Evolutionary conservation across 2,888 invertebrate species (phyloP).

Genomic region (Eupithecia centaureata): DNA sequence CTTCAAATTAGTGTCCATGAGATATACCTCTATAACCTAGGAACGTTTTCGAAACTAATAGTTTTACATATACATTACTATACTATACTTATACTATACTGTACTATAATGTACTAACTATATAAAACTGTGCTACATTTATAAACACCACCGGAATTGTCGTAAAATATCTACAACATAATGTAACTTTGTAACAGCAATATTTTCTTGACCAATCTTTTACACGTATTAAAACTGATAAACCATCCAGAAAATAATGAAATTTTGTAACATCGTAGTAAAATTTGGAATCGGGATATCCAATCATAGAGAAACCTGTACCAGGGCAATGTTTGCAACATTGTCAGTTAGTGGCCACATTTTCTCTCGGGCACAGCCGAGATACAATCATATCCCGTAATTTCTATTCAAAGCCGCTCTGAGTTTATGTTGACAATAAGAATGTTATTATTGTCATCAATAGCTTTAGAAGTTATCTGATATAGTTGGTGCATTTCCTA

Average conservation of each 20-base stretch:
- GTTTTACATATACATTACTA: too few relatives aligned
- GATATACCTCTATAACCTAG: too few relatives aligned
- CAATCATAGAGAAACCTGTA: constrained; percentile 17
- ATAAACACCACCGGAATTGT: too few relatives aligned
- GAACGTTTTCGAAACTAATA: too few relatives aligned
- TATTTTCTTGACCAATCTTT: background rate
- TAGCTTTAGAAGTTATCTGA: constrained; percentile 7
- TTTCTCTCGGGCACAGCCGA: constrained; percentile 9
- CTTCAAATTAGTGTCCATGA: too few relatives aligned
- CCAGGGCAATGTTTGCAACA: constrained; percentile 23
- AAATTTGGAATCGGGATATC: constrained; percentile 20
- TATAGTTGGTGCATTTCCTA: constrained; percentile 2
- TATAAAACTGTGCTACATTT: too few relatives aligned
- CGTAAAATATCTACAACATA: background rate
- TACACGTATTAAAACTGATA: background rate
- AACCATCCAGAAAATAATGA: constrained; percentile 5
- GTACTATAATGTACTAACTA: too few relatives aligned
- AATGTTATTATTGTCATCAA: constrained; percentile 15
- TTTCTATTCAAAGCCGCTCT: constrained; percentile 7
- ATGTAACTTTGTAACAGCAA: background rate
- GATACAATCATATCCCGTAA: constrained; percentile 17
- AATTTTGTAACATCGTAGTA: constrained; percentile 11
- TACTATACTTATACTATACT: too few relatives aligned
- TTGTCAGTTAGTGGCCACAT: constrained; percentile 23
- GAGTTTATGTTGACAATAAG: constrained; percentile 9